Conservation (phyloP, 2,113 vertebrate species). For the Bothrops jararaca region DNA sequence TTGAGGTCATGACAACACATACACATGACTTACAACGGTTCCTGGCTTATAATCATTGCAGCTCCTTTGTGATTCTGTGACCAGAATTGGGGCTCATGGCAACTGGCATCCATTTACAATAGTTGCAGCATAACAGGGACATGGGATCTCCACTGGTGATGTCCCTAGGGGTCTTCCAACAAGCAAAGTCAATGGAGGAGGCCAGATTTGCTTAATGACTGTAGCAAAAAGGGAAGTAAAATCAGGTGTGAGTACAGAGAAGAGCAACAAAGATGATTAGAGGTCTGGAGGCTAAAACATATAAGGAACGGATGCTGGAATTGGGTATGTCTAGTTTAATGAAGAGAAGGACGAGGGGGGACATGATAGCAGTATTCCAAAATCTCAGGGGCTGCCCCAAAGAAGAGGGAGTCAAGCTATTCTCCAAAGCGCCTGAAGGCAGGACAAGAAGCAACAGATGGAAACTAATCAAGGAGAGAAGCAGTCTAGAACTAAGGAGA, state of each 20-base stretch:
- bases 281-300: too few species aligned
- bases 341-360: too few species aligned
- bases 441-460: too few species aligned
- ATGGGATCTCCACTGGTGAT: not conserved
- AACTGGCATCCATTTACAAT: not conserved
- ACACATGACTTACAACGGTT: not conserved
- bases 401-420: too few species aligned
- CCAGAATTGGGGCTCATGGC: not conserved
- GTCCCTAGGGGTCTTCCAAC: not conserved
- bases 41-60: not conserved
- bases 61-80: not conserved
- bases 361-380: too few species aligned
- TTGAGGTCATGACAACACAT: not conserved
- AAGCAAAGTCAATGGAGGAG: not conserved
- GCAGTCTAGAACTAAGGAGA: too few species aligned
- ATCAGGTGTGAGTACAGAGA: not conserved
- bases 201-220: not conserved
- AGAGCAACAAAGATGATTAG: too few species aligned
- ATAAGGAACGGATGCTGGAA: too few species aligned
- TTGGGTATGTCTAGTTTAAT: too few species aligned
- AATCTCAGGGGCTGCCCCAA: too few species aligned
- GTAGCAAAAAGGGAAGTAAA: not conserved
- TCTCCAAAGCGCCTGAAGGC: too few species aligned
- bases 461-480: too few species aligned
- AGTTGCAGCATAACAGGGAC: not conserved